phyloP scores from a whole-genome alignment of 2,797 vertebrate species.

The Lophotriccus pileatus region DNA sequence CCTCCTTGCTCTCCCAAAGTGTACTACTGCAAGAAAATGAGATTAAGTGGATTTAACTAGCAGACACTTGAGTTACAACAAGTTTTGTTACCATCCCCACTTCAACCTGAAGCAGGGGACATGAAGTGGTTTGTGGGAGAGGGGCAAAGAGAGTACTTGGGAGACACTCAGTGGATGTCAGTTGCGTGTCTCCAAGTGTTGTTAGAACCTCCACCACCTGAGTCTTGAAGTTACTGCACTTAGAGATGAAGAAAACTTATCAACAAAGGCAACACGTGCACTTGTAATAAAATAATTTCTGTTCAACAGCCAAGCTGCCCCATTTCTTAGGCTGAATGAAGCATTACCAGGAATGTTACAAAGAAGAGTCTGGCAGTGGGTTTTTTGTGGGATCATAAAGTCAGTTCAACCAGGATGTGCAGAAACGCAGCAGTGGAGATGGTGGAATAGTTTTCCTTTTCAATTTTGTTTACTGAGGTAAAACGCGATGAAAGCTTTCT shows the following conservation, averaged over 20 bases:
- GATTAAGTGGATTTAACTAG: conserved; percentile 56
- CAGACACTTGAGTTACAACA: conserved; percentile 23
- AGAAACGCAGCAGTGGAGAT: not conserved
- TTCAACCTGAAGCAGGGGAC: not conserved
- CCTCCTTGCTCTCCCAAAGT: not conserved
- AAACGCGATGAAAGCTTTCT: not conserved
- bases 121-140: not conserved
- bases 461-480: not conserved
- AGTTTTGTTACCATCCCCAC: conserved; percentile 28
- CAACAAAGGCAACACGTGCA: not conserved
- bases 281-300: not conserved
- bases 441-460: not conserved
- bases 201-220: not conserved
- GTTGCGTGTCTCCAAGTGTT: not conserved
- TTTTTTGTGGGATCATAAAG: not conserved
- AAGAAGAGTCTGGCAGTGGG: not conserved
- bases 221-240: not conserved
- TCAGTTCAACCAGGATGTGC: not conserved
- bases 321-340: not conserved
- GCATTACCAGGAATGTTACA: not conserved
- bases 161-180: not conserved
- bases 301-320: not conserved
- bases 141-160: not conserved
- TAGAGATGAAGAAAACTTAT: not conserved
- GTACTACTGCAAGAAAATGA: conserved; percentile 40